These are phyloP conservation scores for Manis javanica DNA, from an alignment of 2,797 vertebrate genomes.

Conservation along the genomic window DNA sequence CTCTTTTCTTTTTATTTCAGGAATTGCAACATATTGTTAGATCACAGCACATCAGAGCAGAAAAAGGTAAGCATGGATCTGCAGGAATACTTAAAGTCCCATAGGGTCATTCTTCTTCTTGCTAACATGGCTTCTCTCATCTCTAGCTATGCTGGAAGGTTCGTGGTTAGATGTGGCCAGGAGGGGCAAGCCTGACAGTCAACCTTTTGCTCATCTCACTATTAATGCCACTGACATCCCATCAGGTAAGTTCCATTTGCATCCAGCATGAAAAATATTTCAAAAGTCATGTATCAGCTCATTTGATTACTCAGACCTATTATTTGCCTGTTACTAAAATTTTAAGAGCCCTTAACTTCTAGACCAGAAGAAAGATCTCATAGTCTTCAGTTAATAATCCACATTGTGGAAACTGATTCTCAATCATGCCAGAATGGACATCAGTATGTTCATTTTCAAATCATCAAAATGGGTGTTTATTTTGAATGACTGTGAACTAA, in stretches of 20 bases:
- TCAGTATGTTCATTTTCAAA: not conserved
- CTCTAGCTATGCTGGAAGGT: slow-evolving; percentile 84
- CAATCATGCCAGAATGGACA: not conserved
- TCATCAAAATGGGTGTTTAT: not conserved
- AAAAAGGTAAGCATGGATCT: slow-evolving; percentile 84
- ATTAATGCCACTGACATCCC: slow-evolving; percentile 88
- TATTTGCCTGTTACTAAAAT: not conserved
- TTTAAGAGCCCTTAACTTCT: not conserved
- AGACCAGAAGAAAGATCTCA: not conserved
- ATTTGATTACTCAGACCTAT: not conserved
- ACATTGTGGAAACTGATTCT: not conserved
- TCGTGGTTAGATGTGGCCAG: slow-evolving; percentile 82
- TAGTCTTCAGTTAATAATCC: not conserved
- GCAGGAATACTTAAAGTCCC: not conserved
- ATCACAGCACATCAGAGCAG: slow-evolving; percentile 81
- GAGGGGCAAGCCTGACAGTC: slow-evolving; percentile 83
- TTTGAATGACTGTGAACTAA: not conserved
- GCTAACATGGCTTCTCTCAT: slow-evolving; percentile 78
- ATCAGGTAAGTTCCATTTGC: slow-evolving; percentile 84
- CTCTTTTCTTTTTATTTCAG: slow-evolving; percentile 82
- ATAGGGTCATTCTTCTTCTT: not conserved
- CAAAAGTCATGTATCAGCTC: not conserved
- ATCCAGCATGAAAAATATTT: slow-evolving; percentile 45
- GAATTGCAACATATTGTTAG: slow-evolving; percentile 86
- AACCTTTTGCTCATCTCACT: slow-evolving; percentile 89